Conservation (phyloP, 2,113 vertebrate genomes). For the Apteryx mantelli region DNA sequence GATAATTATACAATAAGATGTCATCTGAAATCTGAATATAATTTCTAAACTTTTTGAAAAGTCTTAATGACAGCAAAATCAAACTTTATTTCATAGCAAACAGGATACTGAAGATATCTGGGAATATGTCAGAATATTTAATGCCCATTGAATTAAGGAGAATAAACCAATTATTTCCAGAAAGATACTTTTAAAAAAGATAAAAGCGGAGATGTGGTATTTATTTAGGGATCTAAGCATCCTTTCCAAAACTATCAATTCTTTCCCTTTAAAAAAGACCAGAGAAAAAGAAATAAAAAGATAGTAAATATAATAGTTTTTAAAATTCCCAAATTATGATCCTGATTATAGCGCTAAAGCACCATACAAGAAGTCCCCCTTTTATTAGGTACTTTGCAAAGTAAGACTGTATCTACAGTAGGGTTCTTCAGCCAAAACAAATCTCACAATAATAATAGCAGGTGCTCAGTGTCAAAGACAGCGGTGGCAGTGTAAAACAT, state of each 20-base stretch:
- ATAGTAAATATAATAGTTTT: not conserved
- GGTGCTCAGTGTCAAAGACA: not conserved
- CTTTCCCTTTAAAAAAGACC: not conserved
- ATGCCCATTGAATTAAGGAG: conserved; percentile 14
- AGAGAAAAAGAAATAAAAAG: not conserved
- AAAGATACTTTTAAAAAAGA: not conserved
- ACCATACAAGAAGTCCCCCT: not conserved
- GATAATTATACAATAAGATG: conserved; percentile 79
- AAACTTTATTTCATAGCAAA: conserved; percentile 41
- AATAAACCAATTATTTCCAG: not conserved
- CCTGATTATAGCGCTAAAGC: not conserved
- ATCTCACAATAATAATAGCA: not conserved
- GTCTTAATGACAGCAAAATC: conserved; percentile 34
- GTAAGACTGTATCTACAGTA: not conserved
- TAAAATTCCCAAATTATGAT: not conserved
- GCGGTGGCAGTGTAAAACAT: not conserved
- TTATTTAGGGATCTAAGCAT: not conserved
- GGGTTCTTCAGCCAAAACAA: not conserved
- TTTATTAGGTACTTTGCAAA: not conserved
- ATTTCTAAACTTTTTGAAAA: conserved; percentile 55
- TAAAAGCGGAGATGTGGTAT: not conserved
- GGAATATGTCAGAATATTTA: conserved; percentile 7
- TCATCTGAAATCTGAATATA: conserved; percentile 66
- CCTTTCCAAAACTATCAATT: not conserved
- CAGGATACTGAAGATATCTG: not conserved